Base-by-base conservation (phyloP, 2,113 vertebrate species). In the Carlito syrichta region DNA sequence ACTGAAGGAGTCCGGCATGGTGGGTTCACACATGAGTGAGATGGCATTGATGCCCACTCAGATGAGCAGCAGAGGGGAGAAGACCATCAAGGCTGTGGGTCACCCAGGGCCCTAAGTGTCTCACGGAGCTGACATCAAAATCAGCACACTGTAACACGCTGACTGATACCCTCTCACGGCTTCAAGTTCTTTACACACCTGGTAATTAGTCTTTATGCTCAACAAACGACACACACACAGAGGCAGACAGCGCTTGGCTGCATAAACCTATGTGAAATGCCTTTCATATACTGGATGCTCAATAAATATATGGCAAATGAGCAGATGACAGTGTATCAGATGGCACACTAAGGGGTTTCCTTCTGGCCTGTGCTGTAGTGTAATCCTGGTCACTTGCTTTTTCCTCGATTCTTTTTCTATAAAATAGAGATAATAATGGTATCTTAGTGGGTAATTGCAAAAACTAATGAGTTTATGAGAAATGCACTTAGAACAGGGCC, bases 401-500 rank as follows among this genome's bases (percentile, higher is more conserved):
- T 66, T 32, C 58, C 23, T 93, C 54, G 30, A 43, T 78, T 89
- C 40, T 43, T 92, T 43, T 10, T 71, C 25, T 71, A 20, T 20
- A 77, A 63, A 88, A 91, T 20, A 83, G 12, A 88, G 35, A 62
- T 91, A 77, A 54, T 50, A 27, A 45, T 4, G 23, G 4, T 30
- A 81, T 25, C 25, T 78, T 58, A n/a, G 19, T 90, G 25, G 7
- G 9, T 86, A 83, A 73, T 50, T 74, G 4, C 54, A 52, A 71
- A 77, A 93, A 96, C 66, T 66, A n/a, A 50, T 94, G 45, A 91
- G 81, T 56, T 79, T 16, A 95, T 45, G 17, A 35, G 73, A 93
- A 73, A 78, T 11, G 63, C 3, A 82, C 9, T 63, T 69, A 54
- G 45, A 81, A 83, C 8, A 92, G 32, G 30, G 40, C 2, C 13